Evolutionary conservation across 2,113 vertebrate genomes (phyloP).

Genomic region (Oryzias celebensis): DNA sequence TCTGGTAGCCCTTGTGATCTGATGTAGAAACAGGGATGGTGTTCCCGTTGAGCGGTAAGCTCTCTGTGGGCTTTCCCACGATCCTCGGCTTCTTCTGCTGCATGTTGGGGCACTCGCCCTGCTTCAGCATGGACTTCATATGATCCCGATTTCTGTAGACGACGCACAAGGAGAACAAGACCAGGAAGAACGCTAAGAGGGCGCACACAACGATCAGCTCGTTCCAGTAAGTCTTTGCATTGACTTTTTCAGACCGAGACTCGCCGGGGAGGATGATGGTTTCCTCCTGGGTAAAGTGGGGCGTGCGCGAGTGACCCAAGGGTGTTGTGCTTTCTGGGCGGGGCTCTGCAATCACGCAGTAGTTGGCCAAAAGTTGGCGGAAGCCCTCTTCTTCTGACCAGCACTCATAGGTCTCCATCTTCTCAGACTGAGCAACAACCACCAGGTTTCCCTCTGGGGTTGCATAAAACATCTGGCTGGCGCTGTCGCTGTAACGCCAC

Average conservation of each 20-base stretch:
- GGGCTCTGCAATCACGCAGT: conserved; percentile 77
- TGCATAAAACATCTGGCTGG: conserved; percentile 80
- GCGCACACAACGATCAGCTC: conserved; percentile 89
- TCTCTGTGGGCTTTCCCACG: conserved; percentile 78
- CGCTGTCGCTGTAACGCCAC: conserved; percentile 78
- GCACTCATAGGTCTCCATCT: conserved; percentile 84
- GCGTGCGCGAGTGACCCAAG: conserved; percentile 78
- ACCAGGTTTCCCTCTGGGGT: conserved; percentile 84
- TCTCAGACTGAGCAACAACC: conserved; percentile 80
- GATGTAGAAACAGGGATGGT: conserved; percentile 78
- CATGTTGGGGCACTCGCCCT: conserved; percentile 76
- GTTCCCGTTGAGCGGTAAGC: conserved; percentile 85
- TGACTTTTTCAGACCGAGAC: conserved; percentile 62
- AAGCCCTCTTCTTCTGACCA: conserved; percentile 88
- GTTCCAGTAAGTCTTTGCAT: conserved; percentile 86
- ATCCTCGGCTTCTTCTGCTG: conserved; percentile 83
- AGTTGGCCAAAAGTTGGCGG: conserved; percentile 85
- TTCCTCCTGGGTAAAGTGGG: conserved; percentile 49
- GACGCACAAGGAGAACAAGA: conserved; percentile 81
- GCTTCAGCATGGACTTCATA: conserved; percentile 89
- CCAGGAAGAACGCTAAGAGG: conserved; percentile 77
- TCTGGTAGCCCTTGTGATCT: conserved; percentile 93
- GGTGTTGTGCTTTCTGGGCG: conserved; percentile 67
- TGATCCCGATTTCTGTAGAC: conserved; percentile 83
- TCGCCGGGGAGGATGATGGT: conserved; percentile 71